Evolutionary conservation across 2,113 vertebrate genomes (phyloP), one percentile per base, ranked within the genome.

Genomic region (Aramus guarauna): DNA sequence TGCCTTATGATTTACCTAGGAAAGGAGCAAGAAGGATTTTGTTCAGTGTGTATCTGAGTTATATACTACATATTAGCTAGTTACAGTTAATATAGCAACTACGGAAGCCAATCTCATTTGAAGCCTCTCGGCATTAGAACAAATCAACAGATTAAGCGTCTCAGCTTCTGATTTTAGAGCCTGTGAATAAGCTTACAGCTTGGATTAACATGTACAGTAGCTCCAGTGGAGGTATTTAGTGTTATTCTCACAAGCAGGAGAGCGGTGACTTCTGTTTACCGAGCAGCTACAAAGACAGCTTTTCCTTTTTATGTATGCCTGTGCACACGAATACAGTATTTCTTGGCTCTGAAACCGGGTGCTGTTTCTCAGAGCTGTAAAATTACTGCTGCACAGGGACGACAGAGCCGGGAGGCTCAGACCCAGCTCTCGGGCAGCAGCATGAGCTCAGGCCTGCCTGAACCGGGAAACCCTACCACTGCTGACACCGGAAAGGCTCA

Each of bases 81-180:
- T 36, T 30, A 30, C 26, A 21, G 83, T 83, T 63, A 37, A 55
- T 80, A 39, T 7, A 71, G 75, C 4, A 59, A 29, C 89, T 6
- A 21, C 0, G 55, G 50, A 45, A 69, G 93, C 52, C 80, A n/a
- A 81, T 89, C 93, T 84, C 68, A 17, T 76, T 43, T 66, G 83
- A 4, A 90, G 75, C 85, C 75, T 76, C 45, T 45, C 13, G 2
- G 94, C 48, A 72, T 95, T 96, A 94, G 60, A 5, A 62, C 47
- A 63, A 81, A 85, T 68, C 73, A 48, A 48, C 80, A 76, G 96
- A 94, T 96, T 95, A 96, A 52, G 43, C 6, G 71, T 68, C 93
- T 93, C 92, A 11, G 87, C 93, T 87, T 56, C 96, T 93, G 94
- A 91, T 96, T 96, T 96, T 96, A 96, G 96, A 58, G 92, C 62